Evolutionary conservation across 2,797 vertebrate genomes (phyloP).

Genomic region (Argya squamiceps): DNA sequence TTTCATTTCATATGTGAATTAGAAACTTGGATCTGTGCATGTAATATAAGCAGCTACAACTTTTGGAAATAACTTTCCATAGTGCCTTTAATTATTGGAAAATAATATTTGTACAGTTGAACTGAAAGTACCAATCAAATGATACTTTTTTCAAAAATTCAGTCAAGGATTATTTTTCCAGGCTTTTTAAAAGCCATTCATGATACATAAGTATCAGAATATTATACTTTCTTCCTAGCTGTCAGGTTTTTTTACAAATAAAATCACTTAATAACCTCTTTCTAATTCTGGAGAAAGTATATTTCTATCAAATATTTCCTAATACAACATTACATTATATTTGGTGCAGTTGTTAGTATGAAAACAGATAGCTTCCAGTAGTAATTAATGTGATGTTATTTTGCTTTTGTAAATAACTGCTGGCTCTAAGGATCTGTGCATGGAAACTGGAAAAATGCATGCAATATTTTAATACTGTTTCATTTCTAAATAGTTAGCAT

Average conservation of each 20-base stretch:
- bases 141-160: neutral
- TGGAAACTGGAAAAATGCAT: conserved; percentile 17
- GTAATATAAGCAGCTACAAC: neutral
- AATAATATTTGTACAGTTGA: neutral
- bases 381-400: conserved; percentile 37
- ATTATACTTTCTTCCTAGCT: neutral
- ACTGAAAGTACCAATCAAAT: neutral
- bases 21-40: neutral
- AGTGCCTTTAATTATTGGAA: neutral
- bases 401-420: conserved; percentile 62
- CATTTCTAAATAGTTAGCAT: conserved; percentile 43
- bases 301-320: neutral
- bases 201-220: neutral
- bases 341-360: neutral
- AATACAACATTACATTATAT: neutral
- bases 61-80: neutral
- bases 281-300: neutral
- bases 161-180: neutral
- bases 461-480: conserved; percentile 44
- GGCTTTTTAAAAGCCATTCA: neutral
- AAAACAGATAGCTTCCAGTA: conserved; percentile 35
- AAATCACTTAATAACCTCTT: neutral
- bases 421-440: conserved; percentile 48
- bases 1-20: neutral
- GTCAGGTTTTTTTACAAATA: neutral